These are phyloP conservation scores for Macrobrachium rosenbergii DNA, from an alignment of 1,140 invertebrate genomes.

Conservation along the genomic window DNA sequence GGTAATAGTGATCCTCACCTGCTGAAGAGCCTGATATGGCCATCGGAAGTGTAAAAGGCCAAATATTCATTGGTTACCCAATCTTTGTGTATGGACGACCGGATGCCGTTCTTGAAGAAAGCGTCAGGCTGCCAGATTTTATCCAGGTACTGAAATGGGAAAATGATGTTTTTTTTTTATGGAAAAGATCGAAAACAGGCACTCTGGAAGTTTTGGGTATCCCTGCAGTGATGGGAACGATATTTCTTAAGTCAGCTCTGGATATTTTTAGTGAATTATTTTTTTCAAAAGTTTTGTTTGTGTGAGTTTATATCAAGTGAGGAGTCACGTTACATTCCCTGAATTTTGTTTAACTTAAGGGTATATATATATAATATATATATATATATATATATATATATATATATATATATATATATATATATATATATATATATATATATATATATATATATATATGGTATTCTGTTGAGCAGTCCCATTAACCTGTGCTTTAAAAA, in stretches of 20 bases:
- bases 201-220: too few relatives aligned
- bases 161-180: too few relatives aligned
- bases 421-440: not conserved
- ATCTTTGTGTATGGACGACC: slow-evolving; percentile 64
- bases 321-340: too few relatives aligned
- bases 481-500: too few relatives aligned
- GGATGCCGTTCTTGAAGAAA: slow-evolving; percentile 66
- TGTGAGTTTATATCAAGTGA: too few relatives aligned
- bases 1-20: slow-evolving; percentile 34
- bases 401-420: slow-evolving; percentile 5
- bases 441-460: not conserved
- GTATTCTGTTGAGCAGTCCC: too few relatives aligned
- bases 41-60: slow-evolving; percentile 62
- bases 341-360: not conserved
- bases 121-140: slow-evolving; percentile 66
- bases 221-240: too few relatives aligned
- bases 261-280: too few relatives aligned
- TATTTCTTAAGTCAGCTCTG: too few relatives aligned
- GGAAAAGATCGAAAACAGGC: too few relatives aligned
- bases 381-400: not conserved
- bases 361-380: not conserved
- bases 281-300: too few relatives aligned
- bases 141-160: slow-evolving; percentile 47
- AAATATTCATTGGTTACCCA: slow-evolving; percentile 64
- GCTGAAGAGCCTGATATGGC: slow-evolving; percentile 62